Evolutionary conservation across 2,113 vertebrate species (phyloP), one percentile per base, ranked within the genome.

Genomic region (Asarcornis scutulata): DNA sequence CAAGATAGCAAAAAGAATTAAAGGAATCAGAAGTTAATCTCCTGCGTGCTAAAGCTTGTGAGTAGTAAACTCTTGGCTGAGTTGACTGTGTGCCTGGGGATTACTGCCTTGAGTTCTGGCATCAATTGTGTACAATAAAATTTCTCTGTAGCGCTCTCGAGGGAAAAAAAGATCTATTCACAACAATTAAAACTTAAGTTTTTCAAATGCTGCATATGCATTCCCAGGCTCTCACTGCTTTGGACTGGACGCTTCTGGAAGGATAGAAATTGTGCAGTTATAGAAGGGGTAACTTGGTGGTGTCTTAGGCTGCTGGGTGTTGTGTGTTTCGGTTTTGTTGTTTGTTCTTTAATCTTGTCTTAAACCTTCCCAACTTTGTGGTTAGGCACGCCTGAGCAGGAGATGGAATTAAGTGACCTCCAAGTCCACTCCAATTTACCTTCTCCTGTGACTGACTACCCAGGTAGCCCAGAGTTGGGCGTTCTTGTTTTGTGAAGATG

Each of bases 1-100:
- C 53, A 44, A 68, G 86, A 92, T 23, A 91, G 69, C 17, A 53
- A 87, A 84, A 97, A 69, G 93, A 92, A 97, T 95, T 84, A 1
- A 9, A 91, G 73, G 93, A 95, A 89, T 97, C 89, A 84, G 32
- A 92, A 93, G 74, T 87, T 92, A 82, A 93, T 96, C 92, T 92
- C 83, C 46, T 86, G 38, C 75, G 31, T 89, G 62, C 40, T 91
- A 42, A 77, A 88, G 83, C 64, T 55, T 84, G 42, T 34, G 66
- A 91, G 53, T 75, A 76, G 86, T 92, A 82, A 93, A 78, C 89
- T 91, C 38, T 83, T 86, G 89, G 62, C 77, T 48, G 56, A 64
- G 36, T 86, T 92, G 69, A 31, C 69, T 76, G 4, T 52, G 6
- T 89, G 69, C 17, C 86, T 79, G 42, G 66, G 66, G 77, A 87